Base-by-base conservation (phyloP, 2,888 invertebrate genomes). In the Omphaloscelis lunosa region DNA sequence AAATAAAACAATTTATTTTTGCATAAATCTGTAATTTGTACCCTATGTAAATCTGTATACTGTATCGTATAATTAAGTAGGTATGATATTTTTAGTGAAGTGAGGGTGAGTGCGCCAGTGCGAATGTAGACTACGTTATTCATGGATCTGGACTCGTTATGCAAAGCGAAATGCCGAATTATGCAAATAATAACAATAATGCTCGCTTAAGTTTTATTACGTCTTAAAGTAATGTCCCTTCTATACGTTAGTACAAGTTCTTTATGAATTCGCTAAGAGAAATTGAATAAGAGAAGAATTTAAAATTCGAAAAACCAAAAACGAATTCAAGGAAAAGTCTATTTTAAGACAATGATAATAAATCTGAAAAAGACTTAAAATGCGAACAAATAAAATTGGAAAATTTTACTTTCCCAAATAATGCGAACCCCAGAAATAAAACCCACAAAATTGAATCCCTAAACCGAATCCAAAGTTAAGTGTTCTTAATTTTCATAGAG, bases 181-280 rank as follows among this genome's bases (percentile, higher is more conserved):
- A 95, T 95, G 92, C 90, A 93, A 92, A 94, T 93, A 92, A 92
- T 91, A 93, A 93, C 91, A 92, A 91, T 93, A 92, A 93, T 91
- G 90, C 90, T 89, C 89, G 90, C 89, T 91, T 90, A 86, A 91
- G 92, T 91, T 93, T 92, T 92, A 92, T 91, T 90, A 87, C 84
- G 82, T 86, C 88, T 88, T 88, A 87, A 81, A 90, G 89, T 90
- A 89, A 89, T 87, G 88, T 88, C 81, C 84, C 89, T 86, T 86
- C 83, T 87, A 85, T 85, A 84, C 79, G 80, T 87, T 75, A 79
- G 85, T 85, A 78, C 86, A 87, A 56, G 48, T 63, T 72, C 75
- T 86, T 80, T 71, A 82, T 76, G 67, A 78, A 75, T 62, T 65
- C 7, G 66, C 51, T 12, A 1, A 7, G 34, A n/a, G 34, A 61